These are phyloP conservation scores for Ischnus inquisitorius DNA, from an alignment of 2,888 invertebrate species.

Conservation along the genomic window DNA sequence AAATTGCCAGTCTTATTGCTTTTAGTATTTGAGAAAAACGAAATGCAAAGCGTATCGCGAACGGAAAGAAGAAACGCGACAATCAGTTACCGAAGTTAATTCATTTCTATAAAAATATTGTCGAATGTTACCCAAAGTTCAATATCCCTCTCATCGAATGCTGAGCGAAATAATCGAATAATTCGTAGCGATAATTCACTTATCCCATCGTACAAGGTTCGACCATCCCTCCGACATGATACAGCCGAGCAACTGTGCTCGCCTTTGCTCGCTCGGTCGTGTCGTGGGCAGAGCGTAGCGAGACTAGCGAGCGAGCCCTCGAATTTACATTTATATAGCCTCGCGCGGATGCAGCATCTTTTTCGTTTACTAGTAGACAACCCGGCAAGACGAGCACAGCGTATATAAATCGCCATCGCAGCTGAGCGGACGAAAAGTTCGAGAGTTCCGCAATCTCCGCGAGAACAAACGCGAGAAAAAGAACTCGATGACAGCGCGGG, in stretches of 20 bases:
- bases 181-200: background rate
- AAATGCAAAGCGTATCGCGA: too few species aligned
- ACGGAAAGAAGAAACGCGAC: too few species aligned
- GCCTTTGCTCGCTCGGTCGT: slow-evolving; percentile 6
- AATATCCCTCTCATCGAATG: background rate
- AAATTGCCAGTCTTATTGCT: too few species aligned
- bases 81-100: too few species aligned
- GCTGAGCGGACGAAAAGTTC: background rate
- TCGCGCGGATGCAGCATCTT: slow-evolving; percentile 60
- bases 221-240: background rate
- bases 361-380: slow-evolving; percentile 35
- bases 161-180: background rate
- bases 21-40: too few species aligned
- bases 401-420: background rate
- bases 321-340: slow-evolving; percentile 72
- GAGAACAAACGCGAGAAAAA: background rate
- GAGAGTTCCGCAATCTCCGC: background rate
- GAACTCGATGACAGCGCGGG: slow-evolving; percentile 1
- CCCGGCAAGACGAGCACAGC: slow-evolving; percentile 4
- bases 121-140: background rate
- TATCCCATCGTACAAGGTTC: background rate
- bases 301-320: slow-evolving; percentile 39
- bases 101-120: background rate
- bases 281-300: slow-evolving; percentile 30
- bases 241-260: background rate